phyloP scores from a whole-genome alignment of 2,888 invertebrate species.

The Clitarchus hookeri region DNA sequence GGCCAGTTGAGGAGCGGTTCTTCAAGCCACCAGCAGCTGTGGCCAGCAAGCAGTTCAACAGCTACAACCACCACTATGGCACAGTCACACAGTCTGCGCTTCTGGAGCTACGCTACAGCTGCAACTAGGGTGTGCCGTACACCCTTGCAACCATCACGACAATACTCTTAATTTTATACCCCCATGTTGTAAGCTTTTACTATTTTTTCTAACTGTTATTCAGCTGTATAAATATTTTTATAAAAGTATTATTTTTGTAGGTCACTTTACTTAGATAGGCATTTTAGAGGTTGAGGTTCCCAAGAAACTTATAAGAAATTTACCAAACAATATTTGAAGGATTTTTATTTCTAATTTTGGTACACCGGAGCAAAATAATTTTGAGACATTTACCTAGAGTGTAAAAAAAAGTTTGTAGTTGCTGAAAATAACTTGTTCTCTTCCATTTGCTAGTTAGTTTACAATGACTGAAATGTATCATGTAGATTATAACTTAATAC shows the following conservation, averaged over 20 bases:
- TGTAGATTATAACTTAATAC: neutral
- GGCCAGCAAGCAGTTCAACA: conserved; percentile 17
- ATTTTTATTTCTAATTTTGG: neutral
- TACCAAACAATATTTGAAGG: neutral
- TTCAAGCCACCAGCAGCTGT: neutral
- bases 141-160: neutral
- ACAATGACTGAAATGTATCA: neutral
- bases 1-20: neutral
- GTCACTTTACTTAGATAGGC: neutral
- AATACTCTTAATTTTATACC: neutral
- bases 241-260: neutral
- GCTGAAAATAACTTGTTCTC: neutral
- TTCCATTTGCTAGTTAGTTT: neutral
- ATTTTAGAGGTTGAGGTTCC: neutral
- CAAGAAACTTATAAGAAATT: neutral
- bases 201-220: neutral
- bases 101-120: neutral
- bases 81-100: neutral
- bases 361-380: neutral
- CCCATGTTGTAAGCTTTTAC: neutral
- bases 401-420: neutral
- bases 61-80: neutral
- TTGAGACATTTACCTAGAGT: neutral
- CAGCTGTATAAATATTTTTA: neutral
- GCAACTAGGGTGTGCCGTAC: neutral